Percentiles rank a stretch among this genome's conserved stretches.
Conservation (phyloP, 1,140 invertebrate genomes). For the Zaprionus ornatus region DNA sequence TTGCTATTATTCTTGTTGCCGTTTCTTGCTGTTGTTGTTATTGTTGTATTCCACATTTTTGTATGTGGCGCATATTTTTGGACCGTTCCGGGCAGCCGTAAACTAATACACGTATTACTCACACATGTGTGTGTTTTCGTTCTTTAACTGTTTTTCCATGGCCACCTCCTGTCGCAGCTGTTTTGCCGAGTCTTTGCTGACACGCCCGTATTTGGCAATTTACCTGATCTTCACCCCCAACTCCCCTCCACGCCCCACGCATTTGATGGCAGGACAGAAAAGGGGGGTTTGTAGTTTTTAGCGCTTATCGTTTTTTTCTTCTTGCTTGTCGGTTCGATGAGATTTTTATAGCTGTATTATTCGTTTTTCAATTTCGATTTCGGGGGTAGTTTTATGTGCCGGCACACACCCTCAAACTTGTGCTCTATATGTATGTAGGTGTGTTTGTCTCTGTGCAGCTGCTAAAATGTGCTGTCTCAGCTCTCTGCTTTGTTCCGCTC, state of each 20-base stretch:
- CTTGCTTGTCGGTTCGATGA: slow-evolving; percentile 46
- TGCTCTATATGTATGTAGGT: slow-evolving; percentile 31
- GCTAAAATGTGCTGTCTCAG: slow-evolving; percentile 47
- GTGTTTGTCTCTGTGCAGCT: slow-evolving; percentile 26
- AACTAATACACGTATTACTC: slow-evolving; percentile 10
- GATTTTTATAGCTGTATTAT: slow-evolving; percentile 47
- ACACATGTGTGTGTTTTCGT: background rate
- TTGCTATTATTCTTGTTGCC: slow-evolving; percentile 20
- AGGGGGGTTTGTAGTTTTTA: slow-evolving; percentile 23
- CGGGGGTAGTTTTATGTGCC: slow-evolving; percentile 66
- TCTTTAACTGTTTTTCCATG: slow-evolving; percentile 52
- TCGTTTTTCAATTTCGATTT: slow-evolving; percentile 54
- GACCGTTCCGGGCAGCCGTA: slow-evolving; percentile 26
- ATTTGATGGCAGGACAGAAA: background rate
- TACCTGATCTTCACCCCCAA: slow-evolving; percentile 19
- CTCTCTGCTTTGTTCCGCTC: background rate
- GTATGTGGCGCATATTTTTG: slow-evolving; percentile 18
- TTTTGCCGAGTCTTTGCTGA: slow-evolving; percentile 32
- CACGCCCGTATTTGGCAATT: slow-evolving; percentile 37
- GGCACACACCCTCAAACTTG: slow-evolving; percentile 68
- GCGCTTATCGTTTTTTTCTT: slow-evolving; percentile 15
- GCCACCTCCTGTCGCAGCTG: slow-evolving; percentile 43
- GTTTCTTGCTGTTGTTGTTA: slow-evolving; percentile 34
- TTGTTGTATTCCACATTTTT: slow-evolving; percentile 37
- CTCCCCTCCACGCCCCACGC: background rate